phyloP scores from a whole-genome alignment of 2,888 invertebrate genomes.

The Nomada goodeniana region DNA sequence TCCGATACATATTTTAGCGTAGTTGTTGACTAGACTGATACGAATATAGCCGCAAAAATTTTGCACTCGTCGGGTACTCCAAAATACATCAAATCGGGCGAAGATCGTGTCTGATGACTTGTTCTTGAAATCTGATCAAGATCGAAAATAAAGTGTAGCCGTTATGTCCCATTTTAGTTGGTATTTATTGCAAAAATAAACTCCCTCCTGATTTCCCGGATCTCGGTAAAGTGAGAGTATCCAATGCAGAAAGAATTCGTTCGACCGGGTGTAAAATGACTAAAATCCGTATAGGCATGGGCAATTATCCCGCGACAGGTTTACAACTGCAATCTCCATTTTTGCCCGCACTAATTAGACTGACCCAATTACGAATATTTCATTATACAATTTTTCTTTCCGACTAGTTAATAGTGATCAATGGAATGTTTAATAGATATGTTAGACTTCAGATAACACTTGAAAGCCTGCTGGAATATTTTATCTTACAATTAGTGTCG shows the following conservation, averaged over 20 bases:
- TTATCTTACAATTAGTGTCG: no score
- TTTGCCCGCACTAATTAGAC: no score
- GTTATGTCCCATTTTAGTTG: background rate
- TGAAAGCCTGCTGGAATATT: no score
- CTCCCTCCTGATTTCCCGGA: background rate
- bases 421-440: no score
- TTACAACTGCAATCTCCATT: background rate
- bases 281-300: background rate
- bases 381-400: no score
- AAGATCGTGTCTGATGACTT: background rate
- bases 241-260: background rate
- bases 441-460: no score
- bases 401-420: background rate
- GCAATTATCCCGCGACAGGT: background rate
- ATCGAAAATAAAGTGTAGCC: constrained; percentile 12
- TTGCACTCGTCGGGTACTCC: background rate
- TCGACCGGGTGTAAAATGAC: background rate
- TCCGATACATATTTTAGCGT: background rate
- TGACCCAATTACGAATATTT: no score
- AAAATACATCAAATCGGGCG: no score
- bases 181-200: constrained; percentile 13
- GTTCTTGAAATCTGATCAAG: constrained; percentile 1
- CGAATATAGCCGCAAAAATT: background rate
- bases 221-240: constrained; percentile 8
- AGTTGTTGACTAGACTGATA: background rate